phyloP scores from a whole-genome alignment of 2,888 invertebrate genomes.

The Xylocampa areola region DNA sequence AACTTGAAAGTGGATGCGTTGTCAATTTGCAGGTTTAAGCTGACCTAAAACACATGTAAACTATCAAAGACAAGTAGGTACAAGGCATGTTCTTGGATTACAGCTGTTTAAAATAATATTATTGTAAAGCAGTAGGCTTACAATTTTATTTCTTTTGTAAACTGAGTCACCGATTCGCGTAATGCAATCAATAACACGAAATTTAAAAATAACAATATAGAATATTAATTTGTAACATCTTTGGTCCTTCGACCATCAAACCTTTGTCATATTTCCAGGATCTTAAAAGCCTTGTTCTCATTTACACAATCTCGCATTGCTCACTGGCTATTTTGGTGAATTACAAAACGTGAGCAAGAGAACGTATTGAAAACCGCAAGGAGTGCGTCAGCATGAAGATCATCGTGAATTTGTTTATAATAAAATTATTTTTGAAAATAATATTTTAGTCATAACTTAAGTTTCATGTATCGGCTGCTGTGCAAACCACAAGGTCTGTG shows the following conservation, averaged over 20 bases:
- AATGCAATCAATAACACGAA: constrained; percentile 4
- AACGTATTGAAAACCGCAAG: constrained; percentile 62
- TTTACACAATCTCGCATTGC: constrained; percentile 58
- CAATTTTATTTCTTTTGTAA: background rate
- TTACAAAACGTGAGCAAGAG: constrained; percentile 53
- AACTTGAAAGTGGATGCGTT: too few species aligned
- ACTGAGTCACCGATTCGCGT: constrained; percentile 1
- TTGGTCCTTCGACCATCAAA: too few species aligned
- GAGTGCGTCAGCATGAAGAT: constrained; percentile 54
- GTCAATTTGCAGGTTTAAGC: too few species aligned
- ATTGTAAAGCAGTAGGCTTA: too few species aligned
- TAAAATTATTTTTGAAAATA: constrained; percentile 25
- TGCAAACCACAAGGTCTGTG: constrained; percentile 41
- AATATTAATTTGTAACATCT: constrained; percentile 3
- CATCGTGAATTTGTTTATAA: constrained; percentile 49
- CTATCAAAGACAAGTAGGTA: too few species aligned
- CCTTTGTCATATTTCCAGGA: constrained; percentile 62
- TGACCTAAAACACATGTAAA: too few species aligned
- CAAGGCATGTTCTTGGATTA: too few species aligned
- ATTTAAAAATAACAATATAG: constrained; percentile 18
- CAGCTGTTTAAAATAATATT: too few species aligned
- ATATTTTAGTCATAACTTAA: constrained; percentile 28
- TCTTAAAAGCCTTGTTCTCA: constrained; percentile 63
- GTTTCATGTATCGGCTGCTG: constrained; percentile 18
- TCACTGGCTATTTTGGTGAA: constrained; percentile 65